Conservation (phyloP, 2,113 vertebrate species). For the Capreolus pygargus region DNA sequence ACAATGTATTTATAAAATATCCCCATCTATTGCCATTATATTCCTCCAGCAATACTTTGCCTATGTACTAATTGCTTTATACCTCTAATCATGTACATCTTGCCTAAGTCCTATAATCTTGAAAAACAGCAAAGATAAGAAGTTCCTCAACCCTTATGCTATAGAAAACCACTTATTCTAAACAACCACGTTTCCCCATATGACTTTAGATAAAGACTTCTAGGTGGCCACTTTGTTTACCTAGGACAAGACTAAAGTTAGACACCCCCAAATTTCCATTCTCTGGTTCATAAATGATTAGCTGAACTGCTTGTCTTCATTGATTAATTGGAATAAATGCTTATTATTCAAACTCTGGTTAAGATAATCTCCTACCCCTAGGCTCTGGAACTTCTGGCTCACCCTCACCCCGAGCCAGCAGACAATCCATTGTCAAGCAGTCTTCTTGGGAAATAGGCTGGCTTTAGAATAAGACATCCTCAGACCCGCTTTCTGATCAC, state of each 20-base stretch:
- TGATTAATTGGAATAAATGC: background rate
- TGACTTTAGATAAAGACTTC: background rate
- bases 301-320: background rate
- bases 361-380: background rate
- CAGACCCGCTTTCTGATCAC: fast-evolving
- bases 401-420: fast-evolving
- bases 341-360: background rate
- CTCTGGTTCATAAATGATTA: background rate
- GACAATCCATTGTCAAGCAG: background rate
- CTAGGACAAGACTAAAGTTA: background rate
- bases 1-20: background rate
- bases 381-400: background rate
- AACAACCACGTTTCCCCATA: background rate
- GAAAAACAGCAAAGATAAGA: background rate
- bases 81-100: background rate
- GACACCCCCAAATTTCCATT: background rate
- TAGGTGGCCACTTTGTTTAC: background rate
- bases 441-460: background rate
- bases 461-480: background rate
- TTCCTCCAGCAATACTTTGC: background rate
- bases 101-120: background rate
- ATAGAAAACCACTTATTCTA: background rate
- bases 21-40: background rate
- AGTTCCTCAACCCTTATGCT: background rate
- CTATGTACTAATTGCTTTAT: background rate